Percentiles rank a stretch among this genome's conserved stretches.
Conservation (phyloP, 2,888 invertebrate species). For the Sicus ferrugineus region DNA sequence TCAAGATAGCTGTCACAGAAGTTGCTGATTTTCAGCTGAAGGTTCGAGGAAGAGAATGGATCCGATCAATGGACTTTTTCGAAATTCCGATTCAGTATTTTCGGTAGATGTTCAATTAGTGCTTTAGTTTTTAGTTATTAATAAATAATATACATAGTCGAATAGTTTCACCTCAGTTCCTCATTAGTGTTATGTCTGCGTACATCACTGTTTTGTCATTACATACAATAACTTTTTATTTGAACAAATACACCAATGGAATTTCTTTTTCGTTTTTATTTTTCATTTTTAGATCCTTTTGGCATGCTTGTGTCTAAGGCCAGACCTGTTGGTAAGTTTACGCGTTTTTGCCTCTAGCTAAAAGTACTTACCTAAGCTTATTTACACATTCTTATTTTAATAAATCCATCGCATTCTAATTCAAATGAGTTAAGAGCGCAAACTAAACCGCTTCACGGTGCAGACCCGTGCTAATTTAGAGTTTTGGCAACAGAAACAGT, state of each 20-base stretch:
- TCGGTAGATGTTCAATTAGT: no score
- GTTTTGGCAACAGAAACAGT: neutral
- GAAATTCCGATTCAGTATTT: no score
- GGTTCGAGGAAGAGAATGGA: no score
- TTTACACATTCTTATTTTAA: slow-evolving; percentile 19
- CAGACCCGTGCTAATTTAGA: neutral
- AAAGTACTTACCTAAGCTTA: slow-evolving; percentile 34
- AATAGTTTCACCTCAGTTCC: no score
- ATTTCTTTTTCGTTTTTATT: slow-evolving; percentile 50
- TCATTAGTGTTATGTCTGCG: no score
- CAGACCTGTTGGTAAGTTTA: slow-evolving; percentile 77
- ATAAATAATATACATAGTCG: no score
- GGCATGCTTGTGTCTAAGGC: slow-evolving; percentile 80
- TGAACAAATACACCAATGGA: slow-evolving; percentile 17
- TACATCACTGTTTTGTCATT: no score
- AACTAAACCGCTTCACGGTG: neutral
- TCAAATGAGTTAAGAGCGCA: slow-evolving; percentile 6
- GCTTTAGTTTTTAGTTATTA: no score
- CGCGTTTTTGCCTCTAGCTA: slow-evolving; percentile 54
- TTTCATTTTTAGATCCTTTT: slow-evolving; percentile 75
- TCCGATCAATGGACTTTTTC: no score
- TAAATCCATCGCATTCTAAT: slow-evolving; percentile 26
- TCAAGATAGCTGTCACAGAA: neutral
- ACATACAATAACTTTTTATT: no score
- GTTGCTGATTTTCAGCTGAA: no score